Evolutionary conservation across 2,797 vertebrate species (phyloP).

Genomic region (Luscinia megarhynchos): DNA sequence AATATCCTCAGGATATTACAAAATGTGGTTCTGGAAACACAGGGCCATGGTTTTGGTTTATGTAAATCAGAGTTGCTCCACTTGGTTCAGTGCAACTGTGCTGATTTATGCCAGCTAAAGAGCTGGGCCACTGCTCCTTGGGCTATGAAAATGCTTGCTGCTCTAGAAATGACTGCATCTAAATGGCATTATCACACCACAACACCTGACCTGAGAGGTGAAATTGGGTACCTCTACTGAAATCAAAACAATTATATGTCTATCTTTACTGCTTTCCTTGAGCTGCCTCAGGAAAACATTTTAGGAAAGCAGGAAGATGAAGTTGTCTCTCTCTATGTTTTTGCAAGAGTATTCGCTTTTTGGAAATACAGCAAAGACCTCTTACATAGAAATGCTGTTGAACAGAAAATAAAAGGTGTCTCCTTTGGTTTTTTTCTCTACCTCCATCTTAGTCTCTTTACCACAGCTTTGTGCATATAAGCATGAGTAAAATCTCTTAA

Average conservation of each 20-base stretch:
- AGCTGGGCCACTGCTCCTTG: background rate
- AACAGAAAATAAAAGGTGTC: background rate
- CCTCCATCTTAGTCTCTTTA: background rate
- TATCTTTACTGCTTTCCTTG: background rate
- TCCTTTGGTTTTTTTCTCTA: background rate
- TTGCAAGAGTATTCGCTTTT: background rate
- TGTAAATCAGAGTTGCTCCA: slow-evolving; percentile 13
- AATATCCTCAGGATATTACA: background rate
- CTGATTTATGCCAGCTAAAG: slow-evolving; percentile 16
- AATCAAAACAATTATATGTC: slow-evolving; percentile 48
- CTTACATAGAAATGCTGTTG: background rate
- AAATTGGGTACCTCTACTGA: slow-evolving; percentile 39
- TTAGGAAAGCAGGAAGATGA: background rate
- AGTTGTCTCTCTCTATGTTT: background rate
- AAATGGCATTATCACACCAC: slow-evolving; percentile 17
- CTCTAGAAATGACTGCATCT: slow-evolving; percentile 34
- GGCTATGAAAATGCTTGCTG: slow-evolving; percentile 17
- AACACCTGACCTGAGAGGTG: slow-evolving; percentile 46
- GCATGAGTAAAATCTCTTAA: background rate
- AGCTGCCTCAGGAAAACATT: slow-evolving; percentile 15
- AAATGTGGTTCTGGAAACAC: slow-evolving; percentile 8
- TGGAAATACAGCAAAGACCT: background rate
- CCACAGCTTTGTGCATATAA: background rate
- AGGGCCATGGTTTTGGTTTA: background rate
- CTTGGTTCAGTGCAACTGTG: background rate